These are phyloP conservation scores for Spilogale gracilis DNA, from an alignment of 2,113 vertebrate genomes.

Conservation along the genomic window DNA sequence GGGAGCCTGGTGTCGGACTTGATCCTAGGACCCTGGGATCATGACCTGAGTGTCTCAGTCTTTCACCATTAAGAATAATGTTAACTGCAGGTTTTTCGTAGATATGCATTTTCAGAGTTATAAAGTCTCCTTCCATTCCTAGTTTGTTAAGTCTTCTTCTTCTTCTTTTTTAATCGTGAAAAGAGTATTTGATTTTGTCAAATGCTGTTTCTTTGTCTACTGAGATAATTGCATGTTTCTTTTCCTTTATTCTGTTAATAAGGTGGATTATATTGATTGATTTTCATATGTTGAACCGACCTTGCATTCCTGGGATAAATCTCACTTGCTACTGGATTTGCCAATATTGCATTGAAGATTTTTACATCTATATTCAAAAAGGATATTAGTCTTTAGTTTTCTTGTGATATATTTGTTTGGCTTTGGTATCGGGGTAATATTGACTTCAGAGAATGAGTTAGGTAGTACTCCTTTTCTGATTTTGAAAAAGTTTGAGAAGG, in stretches of 20 bases:
- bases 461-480: neutral
- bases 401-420: neutral
- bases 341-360: neutral
- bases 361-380: neutral
- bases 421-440: neutral
- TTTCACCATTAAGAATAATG: neutral
- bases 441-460: neutral
- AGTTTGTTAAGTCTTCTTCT: neutral
- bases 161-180: neutral
- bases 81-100: neutral
- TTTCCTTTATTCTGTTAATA: conserved; percentile 12
- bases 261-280: neutral
- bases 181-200: neutral
- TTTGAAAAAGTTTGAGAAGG: neutral
- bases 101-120: neutral
- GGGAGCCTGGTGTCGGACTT: too few relatives aligned
- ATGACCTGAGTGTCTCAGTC: neutral
- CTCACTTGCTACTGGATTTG: neutral
- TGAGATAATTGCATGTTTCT: neutral
- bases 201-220: neutral
- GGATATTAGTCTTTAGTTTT: neutral
- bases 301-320: conserved; percentile 7
- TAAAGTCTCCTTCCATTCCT: neutral
- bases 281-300: conserved; percentile 18
- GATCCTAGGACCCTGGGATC: too few relatives aligned